These are phyloP conservation scores for Germaria angustata DNA, from an alignment of 2,888 invertebrate genomes.

Conservation along the genomic window DNA sequence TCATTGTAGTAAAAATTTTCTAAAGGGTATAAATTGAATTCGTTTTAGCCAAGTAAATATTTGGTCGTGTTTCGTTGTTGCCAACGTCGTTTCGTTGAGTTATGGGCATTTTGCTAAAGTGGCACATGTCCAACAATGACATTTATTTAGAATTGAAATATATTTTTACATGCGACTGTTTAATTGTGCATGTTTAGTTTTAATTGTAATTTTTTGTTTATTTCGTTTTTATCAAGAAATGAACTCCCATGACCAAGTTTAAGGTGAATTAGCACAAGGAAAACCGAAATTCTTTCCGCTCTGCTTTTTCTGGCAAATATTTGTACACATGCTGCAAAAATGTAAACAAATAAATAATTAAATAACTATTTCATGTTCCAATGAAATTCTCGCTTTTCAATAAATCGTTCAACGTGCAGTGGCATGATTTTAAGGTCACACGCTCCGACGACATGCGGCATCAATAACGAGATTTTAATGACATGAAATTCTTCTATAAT, in stretches of 20 bases:
- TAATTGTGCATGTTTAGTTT: slow-evolving; percentile 18
- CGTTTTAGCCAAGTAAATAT: background rate
- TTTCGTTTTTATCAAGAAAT: background rate
- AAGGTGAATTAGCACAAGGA: slow-evolving; percentile 8
- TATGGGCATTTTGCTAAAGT: slow-evolving; percentile 6
- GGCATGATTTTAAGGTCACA: slow-evolving; percentile 7
- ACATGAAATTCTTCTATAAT: background rate
- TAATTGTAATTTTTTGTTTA: slow-evolving; percentile 18
- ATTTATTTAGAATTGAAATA: slow-evolving; percentile 34
- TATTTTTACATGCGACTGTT: slow-evolving; percentile 33
- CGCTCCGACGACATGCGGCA: background rate
- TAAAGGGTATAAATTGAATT: background rate
- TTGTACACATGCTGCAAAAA: background rate
- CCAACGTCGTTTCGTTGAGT: background rate
- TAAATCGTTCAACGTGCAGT: slow-evolving; percentile 38
- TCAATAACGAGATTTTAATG: background rate
- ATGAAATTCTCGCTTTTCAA: slow-evolving; percentile 14
- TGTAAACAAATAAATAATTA: slow-evolving; percentile 20
- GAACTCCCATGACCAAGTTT: background rate
- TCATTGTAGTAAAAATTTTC: background rate
- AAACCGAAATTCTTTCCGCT: background rate
- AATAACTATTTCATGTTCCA: slow-evolving; percentile 10
- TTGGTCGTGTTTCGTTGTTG: background rate
- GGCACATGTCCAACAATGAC: slow-evolving; percentile 52
- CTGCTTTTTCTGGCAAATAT: background rate